These are phyloP conservation scores for Leucophenga varia DNA, from an alignment of 1,140 invertebrate species.

Conservation along the genomic window DNA sequence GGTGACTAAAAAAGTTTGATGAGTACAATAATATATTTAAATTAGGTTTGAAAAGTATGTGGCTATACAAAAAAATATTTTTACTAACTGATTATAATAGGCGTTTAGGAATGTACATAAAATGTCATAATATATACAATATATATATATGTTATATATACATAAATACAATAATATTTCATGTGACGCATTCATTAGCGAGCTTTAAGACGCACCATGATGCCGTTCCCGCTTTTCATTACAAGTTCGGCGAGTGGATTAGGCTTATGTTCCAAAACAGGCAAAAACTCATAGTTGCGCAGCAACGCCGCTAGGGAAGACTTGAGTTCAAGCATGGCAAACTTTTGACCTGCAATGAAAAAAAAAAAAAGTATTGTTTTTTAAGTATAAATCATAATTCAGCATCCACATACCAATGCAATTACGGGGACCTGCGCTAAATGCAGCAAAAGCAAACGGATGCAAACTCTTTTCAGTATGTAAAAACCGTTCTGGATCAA, in stretches of 20 bases:
- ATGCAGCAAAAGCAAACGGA: slow-evolving; percentile 64
- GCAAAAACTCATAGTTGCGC: slow-evolving; percentile 50
- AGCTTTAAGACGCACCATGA: slow-evolving; percentile 41
- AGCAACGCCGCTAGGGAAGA: slow-evolving; percentile 50
- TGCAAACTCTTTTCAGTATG: slow-evolving; percentile 58
- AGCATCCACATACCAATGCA: slow-evolving; percentile 63
- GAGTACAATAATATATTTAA: too few species aligned
- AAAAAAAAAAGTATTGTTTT: not conserved
- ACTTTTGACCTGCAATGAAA: slow-evolving; percentile 55
- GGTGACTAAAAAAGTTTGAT: too few species aligned
- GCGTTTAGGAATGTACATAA: too few species aligned
- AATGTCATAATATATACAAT: too few species aligned
- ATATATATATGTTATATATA: too few species aligned
- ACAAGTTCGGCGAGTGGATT: slow-evolving; percentile 47
- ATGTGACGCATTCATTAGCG: too few species aligned
- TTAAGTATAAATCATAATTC: too few species aligned
- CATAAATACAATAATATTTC: too few species aligned
- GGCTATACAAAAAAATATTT: too few species aligned
- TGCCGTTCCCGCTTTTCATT: slow-evolving; percentile 55
- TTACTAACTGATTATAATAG: too few species aligned
- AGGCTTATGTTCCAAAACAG: slow-evolving; percentile 35
- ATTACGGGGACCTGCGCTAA: slow-evolving; percentile 67
- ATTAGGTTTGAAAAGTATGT: too few species aligned
- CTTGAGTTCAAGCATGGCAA: slow-evolving; percentile 59
- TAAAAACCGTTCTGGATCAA: slow-evolving; percentile 70